Percentiles rank a stretch among this genome's conserved stretches.
phyloP scores from a whole-genome alignment of 2,888 invertebrate species.

The Drosophila neotestacea region DNA sequence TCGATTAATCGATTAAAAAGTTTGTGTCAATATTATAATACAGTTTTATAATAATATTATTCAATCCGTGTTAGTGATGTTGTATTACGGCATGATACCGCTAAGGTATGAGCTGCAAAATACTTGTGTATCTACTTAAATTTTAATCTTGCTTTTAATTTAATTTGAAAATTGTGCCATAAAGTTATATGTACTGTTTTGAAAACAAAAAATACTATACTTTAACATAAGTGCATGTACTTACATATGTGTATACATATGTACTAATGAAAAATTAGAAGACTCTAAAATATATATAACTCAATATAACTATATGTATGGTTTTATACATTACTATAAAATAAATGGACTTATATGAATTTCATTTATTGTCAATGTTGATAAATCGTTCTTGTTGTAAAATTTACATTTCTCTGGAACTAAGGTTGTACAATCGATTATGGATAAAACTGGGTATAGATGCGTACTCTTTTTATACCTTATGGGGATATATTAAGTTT shows the following conservation, averaged over 20 bases:
- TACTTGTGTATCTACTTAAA: neutral
- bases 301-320: too few relatives aligned
- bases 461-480: too few relatives aligned
- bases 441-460: too few relatives aligned
- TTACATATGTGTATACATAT: too few relatives aligned
- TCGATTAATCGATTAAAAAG: constrained; percentile 1
- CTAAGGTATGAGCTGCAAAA: neutral
- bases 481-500: too few relatives aligned
- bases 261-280: neutral
- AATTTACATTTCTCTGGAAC: neutral
- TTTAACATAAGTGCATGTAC: neutral
- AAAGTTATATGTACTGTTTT: neutral
- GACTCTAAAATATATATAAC: neutral
- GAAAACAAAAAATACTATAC: neutral
- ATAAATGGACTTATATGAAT: neutral
- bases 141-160: neutral
- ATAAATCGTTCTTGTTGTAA: neutral
- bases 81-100: constrained; percentile 1
- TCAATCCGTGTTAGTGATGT: constrained; percentile 1
- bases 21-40: neutral
- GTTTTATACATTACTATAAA: too few relatives aligned
- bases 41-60: neutral
- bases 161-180: neutral
- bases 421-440: neutral
- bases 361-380: neutral